These are phyloP conservation scores for Chroicocephalus ridibundus DNA, from an alignment of 2,113 vertebrate species.

Conservation along the genomic window DNA sequence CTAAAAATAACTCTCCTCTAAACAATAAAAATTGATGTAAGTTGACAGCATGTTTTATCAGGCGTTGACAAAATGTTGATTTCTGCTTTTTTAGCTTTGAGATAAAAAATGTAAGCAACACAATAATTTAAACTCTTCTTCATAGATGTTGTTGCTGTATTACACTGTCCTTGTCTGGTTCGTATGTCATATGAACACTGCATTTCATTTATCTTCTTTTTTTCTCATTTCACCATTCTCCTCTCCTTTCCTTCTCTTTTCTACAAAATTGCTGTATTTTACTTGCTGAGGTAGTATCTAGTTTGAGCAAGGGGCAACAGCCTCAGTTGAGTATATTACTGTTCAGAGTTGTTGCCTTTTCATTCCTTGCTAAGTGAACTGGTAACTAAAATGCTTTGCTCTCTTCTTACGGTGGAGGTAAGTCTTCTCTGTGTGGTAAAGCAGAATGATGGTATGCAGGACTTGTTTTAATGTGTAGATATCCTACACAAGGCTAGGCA, in stretches of 20 bases:
- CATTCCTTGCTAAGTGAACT: neutral
- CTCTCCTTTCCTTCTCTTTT: neutral
- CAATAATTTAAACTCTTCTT: neutral
- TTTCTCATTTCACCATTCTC: neutral
- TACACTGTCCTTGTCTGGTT: neutral
- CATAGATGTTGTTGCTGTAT: neutral
- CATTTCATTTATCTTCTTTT: neutral
- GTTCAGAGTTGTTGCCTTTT: neutral
- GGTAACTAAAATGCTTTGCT: neutral
- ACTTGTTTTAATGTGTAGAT: neutral
- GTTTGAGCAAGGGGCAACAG: neutral
- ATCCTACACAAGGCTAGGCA: neutral
- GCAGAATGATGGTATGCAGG: neutral
- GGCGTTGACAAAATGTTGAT: neutral
- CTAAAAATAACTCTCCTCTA: neutral
- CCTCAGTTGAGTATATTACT: neutral
- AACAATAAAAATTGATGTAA: neutral
- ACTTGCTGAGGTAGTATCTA: neutral
- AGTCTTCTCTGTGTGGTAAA: neutral
- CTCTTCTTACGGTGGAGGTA: neutral
- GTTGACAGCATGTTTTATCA: neutral
- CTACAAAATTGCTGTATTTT: neutral
- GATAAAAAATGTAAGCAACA: neutral
- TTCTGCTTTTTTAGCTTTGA: neutral
- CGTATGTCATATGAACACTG: neutral